phyloP scores from a whole-genome alignment of 2,797 vertebrate genomes.

The Enteromius trimaculatus region DNA sequence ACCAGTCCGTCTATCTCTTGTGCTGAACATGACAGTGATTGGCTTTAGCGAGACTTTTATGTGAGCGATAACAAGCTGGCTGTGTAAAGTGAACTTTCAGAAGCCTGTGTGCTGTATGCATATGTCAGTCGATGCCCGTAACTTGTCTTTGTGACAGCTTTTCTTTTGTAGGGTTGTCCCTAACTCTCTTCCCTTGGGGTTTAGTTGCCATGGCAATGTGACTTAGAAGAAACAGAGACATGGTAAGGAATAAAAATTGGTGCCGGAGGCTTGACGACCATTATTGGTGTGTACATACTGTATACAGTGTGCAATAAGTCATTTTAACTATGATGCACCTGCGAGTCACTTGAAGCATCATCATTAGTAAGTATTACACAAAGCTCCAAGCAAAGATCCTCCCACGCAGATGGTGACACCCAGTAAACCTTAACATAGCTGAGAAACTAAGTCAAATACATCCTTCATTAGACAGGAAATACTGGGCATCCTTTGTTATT shows the following conservation, averaged over 20 bases:
- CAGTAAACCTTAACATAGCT: conserved; percentile 7
- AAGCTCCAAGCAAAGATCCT: conserved; percentile 1
- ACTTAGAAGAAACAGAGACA: conserved; percentile 66
- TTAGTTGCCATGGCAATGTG: conserved; percentile 80
- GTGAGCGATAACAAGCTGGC: conserved; percentile 7
- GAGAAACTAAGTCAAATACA: neutral
- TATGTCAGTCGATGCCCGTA: conserved; percentile 41
- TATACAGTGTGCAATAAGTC: conserved; percentile 45
- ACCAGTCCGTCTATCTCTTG: neutral
- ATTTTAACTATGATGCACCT: neutral
- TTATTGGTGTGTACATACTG: conserved; percentile 63
- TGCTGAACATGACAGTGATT: conserved; percentile 4
- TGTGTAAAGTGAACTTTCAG: conserved; percentile 22
- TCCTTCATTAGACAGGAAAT: neutral
- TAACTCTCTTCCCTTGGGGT: conserved; percentile 68
- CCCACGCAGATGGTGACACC: neutral
- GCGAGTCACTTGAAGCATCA: conserved; percentile 1
- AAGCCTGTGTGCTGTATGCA: conserved; percentile 9
- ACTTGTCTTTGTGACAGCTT: conserved; percentile 66
- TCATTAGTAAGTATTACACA: conserved; percentile 20
- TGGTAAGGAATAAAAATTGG: conserved; percentile 72
- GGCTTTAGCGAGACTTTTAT: conserved; percentile 7
- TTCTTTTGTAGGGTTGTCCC: conserved; percentile 70
- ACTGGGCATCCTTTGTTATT: neutral
- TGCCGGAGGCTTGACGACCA: conserved; percentile 64